Conservation (phyloP, 2,797 vertebrate genomes). For the Clarias pachynema region DNA sequence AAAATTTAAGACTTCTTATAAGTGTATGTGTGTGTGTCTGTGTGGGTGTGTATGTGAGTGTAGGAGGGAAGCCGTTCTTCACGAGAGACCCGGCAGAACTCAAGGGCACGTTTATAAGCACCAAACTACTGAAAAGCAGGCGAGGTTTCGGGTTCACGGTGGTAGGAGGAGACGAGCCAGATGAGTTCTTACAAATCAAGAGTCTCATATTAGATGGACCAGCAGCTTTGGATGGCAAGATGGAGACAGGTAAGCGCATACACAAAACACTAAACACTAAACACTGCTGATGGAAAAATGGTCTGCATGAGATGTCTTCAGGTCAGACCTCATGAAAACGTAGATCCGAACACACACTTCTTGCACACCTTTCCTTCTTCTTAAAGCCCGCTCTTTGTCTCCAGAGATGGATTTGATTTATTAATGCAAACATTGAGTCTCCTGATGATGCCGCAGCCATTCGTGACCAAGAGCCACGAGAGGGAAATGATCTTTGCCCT, state of each 20-base stretch:
- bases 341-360: background rate
- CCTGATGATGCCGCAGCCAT: background rate
- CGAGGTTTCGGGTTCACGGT: conserved; percentile 97
- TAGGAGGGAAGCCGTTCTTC: conserved; percentile 96
- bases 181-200: conserved; percentile 98
- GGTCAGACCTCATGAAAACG: background rate
- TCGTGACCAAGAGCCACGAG: background rate
- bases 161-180: conserved; percentile 94
- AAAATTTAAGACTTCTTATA: background rate
- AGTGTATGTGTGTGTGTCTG: conserved; percentile 7
- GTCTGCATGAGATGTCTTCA: background rate
- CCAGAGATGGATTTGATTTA: background rate
- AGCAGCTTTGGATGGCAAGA: conserved; percentile 93
- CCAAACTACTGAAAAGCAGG: conserved; percentile 94
- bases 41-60: conserved; percentile 34
- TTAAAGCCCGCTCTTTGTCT: background rate
- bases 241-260: conserved; percentile 90
- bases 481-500: background rate
- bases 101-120: conserved; percentile 97
- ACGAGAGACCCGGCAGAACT: conserved; percentile 95
- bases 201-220: conserved; percentile 96
- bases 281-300: background rate
- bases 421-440: background rate
- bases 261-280: background rate
- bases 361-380: background rate